phyloP scores from a whole-genome alignment of 1,140 invertebrate genomes.

The Neotoxoptera formosana region DNA sequence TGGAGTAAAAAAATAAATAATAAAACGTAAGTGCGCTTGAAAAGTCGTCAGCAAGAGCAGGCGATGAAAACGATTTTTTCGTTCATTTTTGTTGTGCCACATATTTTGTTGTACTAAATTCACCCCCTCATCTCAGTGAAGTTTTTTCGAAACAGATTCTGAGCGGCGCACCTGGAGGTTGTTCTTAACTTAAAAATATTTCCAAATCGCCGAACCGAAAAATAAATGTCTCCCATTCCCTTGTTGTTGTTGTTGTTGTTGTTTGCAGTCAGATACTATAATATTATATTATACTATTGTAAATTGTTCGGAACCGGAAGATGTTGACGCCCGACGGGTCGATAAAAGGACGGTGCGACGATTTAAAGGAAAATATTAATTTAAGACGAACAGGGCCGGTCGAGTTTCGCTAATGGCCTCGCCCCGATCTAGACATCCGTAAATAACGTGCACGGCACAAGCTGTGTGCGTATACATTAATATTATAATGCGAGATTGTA shows the following conservation, averaged over 20 bases:
- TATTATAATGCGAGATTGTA: not conserved
- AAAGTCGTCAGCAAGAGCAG: not conserved
- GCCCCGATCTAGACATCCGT: slow-evolving; percentile 21
- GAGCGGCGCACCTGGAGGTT: not conserved
- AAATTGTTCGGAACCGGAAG: not conserved
- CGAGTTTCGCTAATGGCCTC: not conserved
- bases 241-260: not conserved
- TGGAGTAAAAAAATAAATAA: not conserved
- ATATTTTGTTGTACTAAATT: not conserved
- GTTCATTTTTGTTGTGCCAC: no score
- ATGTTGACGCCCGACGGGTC: not conserved
- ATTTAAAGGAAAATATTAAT: not conserved
- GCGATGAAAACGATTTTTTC: not conserved
- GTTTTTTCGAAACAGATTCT: not conserved
- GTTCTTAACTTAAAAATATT: not conserved
- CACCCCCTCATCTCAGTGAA: not conserved
- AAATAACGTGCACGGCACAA: not conserved
- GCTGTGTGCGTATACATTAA: slow-evolving; percentile 20
- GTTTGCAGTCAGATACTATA: not conserved
- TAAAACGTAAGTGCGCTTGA: not conserved
- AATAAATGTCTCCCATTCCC: not conserved
- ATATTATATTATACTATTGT: not conserved
- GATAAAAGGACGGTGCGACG: not conserved
- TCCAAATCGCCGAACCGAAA: not conserved
- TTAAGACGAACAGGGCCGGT: not conserved